Evolutionary conservation across 2,797 vertebrate species (phyloP).

Genomic region (Enteromius paludinosus): DNA sequence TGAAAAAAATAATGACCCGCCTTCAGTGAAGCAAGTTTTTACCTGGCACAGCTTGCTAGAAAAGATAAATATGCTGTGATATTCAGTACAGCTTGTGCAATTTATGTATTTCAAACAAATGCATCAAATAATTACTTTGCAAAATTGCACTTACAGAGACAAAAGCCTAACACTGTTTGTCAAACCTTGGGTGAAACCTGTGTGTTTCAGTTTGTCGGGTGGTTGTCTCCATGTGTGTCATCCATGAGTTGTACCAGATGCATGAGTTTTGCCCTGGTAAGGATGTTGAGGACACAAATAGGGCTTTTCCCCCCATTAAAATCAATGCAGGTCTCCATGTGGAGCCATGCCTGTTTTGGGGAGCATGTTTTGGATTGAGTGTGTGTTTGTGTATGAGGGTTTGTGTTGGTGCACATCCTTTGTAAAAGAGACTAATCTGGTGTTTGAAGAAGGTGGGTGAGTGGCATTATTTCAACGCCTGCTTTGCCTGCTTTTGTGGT

Average conservation of each 20-base stretch:
- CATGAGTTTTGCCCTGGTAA: constrained; percentile 41
- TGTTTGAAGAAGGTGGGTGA: constrained; percentile 19
- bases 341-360: constrained; percentile 51
- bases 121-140: neutral
- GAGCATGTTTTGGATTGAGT: constrained; percentile 56
- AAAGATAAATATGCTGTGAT: neutral
- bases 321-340: constrained; percentile 1
- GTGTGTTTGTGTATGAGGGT: constrained; percentile 38
- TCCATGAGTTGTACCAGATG: constrained; percentile 19
- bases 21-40: constrained; percentile 10
- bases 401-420: neutral
- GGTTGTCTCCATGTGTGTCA: neutral
- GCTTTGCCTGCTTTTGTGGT: constrained; percentile 47
- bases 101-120: neutral
- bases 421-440: constrained; percentile 13
- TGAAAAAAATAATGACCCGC: neutral
- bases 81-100: neutral
- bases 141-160: constrained; percentile 47
- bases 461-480: constrained; percentile 18
- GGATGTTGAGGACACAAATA: neutral
- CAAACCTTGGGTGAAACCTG: constrained; percentile 3
- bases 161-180: constrained; percentile 37
- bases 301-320: neutral
- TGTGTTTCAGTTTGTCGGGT: constrained; percentile 17
- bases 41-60: neutral